Base-by-base conservation (phyloP, 2,888 invertebrate species). In the Mechanitis messenoides region DNA sequence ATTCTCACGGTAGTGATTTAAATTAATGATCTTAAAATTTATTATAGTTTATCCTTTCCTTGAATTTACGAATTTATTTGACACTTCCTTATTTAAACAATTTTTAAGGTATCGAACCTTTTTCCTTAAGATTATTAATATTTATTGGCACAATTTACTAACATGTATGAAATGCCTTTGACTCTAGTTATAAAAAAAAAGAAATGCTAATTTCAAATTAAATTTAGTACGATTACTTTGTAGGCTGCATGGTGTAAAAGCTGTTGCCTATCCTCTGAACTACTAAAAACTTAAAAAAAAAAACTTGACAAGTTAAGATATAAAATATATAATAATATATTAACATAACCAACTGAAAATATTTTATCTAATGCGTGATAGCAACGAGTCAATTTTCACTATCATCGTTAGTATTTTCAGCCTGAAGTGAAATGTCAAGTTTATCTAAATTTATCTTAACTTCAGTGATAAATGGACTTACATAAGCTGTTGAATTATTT, bases 371-470 rank as follows among this genome's bases (percentile, higher is more conserved):
- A 70, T 70, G 65, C 66, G 59, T 58, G 58, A 63, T 62, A 64
- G 20, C 20, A 20, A 56, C 45, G 67, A 66, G 50, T 58, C 65
- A 71, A 67, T 69, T 68, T 61, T 65, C 66, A 62, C 63, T 62
- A 67, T 66, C 59, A 66, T 69, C 69, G 68, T 69, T 70, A 70
- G 50, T 71, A 60, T 60, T 3, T 56, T 53, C 54, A 45, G 56
- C 47, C 35, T 53, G 60, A 38, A 55, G 58, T 53, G 53, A 64
- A 64, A 42, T 62, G 62, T 59, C 65, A 66, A 66, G 66, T 61
- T 60, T 66, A 62, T 58, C 33, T 33, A 54, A 47, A 59, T 50
- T 28, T 50, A 50, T 50, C 50, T 50, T 28, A 6, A 31, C 11
- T 50, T 50, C 20, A 31, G 31, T 11, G 50, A 50, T 50, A 31